phyloP scores from a whole-genome alignment of 2,888 invertebrate genomes.

The Drosophila infuscata region DNA sequence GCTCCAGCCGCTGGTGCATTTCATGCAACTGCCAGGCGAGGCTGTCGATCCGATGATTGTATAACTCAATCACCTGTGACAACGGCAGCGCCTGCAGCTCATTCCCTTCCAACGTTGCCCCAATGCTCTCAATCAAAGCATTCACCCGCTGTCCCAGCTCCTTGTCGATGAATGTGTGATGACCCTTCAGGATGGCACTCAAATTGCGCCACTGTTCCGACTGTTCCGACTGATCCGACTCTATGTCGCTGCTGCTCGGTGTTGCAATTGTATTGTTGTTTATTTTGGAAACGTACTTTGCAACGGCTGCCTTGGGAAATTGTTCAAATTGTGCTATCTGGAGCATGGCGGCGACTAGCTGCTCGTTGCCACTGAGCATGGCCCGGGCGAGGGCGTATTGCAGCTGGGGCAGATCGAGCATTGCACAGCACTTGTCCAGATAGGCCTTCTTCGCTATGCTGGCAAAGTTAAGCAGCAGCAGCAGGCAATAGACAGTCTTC shows the following conservation, averaged over 20 bases:
- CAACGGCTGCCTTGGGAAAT: conserved; percentile 81
- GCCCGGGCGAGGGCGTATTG: conserved; percentile 83
- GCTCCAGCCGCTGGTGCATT: conserved; percentile 79
- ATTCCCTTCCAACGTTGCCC: conserved; percentile 71
- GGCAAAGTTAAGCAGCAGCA: conserved; percentile 82
- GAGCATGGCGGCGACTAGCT: conserved; percentile 79
- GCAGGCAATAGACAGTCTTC: conserved; percentile 79
- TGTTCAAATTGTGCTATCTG: conserved; percentile 83
- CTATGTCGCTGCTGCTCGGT: conserved; percentile 27
- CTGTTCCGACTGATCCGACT: conserved; percentile 58
- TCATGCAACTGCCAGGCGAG: conserved; percentile 69
- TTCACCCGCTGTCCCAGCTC: conserved; percentile 80
- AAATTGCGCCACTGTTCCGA: conserved; percentile 82
- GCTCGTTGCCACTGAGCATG: conserved; percentile 76
- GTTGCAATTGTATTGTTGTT: neutral
- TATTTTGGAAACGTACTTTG: conserved; percentile 78
- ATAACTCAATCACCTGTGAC: conserved; percentile 84
- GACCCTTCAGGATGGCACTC: conserved; percentile 79
- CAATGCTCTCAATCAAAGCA: conserved; percentile 77
- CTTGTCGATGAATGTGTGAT: conserved; percentile 81
- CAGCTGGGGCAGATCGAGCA: conserved; percentile 80
- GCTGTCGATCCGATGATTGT: conserved; percentile 83
- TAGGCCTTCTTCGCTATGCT: conserved; percentile 84
- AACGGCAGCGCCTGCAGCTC: conserved; percentile 82
- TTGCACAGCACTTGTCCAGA: conserved; percentile 79